These are phyloP conservation scores for Scaptodrosophila lebanonensis DNA, from an alignment of 1,140 invertebrate genomes.

Conservation along the genomic window DNA sequence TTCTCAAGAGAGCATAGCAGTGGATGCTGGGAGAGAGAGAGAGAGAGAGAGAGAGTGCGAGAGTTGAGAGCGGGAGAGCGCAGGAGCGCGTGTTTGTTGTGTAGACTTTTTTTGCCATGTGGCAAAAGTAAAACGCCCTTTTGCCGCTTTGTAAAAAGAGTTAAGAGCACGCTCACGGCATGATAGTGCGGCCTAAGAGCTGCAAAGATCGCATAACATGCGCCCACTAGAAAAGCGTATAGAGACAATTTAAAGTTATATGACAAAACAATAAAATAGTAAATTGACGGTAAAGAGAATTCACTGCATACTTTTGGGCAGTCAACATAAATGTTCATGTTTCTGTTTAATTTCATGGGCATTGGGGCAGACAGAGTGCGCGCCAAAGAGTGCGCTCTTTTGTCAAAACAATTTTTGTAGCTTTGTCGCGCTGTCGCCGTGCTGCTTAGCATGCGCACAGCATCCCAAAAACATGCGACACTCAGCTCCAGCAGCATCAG, in stretches of 20 bases:
- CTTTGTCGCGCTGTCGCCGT: slow-evolving; percentile 61
- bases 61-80: slow-evolving; percentile 1
- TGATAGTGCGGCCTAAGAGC: too few relatives aligned
- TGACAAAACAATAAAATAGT: too few relatives aligned
- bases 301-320: slow-evolving; percentile 9
- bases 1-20: too few relatives aligned
- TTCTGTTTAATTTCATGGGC: too few relatives aligned
- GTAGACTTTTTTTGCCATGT: slow-evolving; percentile 48
- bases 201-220: too few relatives aligned
- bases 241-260: too few relatives aligned
- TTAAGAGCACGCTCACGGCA: slow-evolving; percentile 44
- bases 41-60: slow-evolving; percentile 12
- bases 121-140: slow-evolving; percentile 67
- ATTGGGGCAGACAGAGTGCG: slow-evolving; percentile 15
- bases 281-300: too few relatives aligned
- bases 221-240: too few relatives aligned
- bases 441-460: slow-evolving; percentile 63
- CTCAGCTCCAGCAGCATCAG: slow-evolving; percentile 42
- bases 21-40: slow-evolving; percentile 8
- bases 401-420: too few relatives aligned
- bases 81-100: slow-evolving; percentile 12
- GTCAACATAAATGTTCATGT: slow-evolving; percentile 1
- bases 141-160: slow-evolving; percentile 39
- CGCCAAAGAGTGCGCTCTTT: slow-evolving; percentile 2
- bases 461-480: slow-evolving; percentile 10